Percentiles rank a stretch among this genome's conserved stretches.
These are phyloP conservation scores for Drosophila antonietae DNA, from an alignment of 2,888 invertebrate genomes.

Conservation along the genomic window DNA sequence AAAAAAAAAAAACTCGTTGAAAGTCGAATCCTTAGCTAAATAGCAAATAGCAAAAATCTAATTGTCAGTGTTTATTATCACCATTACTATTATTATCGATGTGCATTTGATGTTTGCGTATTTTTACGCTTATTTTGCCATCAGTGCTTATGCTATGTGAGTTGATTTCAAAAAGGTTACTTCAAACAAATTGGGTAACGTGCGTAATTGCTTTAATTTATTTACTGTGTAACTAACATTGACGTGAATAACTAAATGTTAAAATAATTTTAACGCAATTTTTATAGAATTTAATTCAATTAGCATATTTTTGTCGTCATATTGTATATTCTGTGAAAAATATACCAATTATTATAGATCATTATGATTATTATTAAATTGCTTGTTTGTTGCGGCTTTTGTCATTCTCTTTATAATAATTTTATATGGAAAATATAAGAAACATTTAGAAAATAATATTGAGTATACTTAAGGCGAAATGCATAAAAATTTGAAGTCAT, in stretches of 20 bases:
- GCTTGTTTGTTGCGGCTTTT: conserved; percentile 85
- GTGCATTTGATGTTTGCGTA: conserved; percentile 68
- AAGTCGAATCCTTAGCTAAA: conserved; percentile 66
- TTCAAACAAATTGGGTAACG: conserved; percentile 4
- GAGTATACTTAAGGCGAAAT: conserved; percentile 29
- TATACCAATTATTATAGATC: conserved; percentile 54
- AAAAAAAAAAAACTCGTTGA: conserved; percentile 26
- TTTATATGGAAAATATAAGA: conserved; percentile 55
- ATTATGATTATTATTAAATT: conserved; percentile 63
- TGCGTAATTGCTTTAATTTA: conserved; percentile 43
- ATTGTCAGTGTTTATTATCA: conserved; percentile 74
- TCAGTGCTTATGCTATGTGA: conserved; percentile 31
- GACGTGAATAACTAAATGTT: conserved; percentile 17
- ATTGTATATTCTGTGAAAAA: conserved; percentile 53
- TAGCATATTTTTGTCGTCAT: conserved; percentile 65
- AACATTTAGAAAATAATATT: conserved; percentile 56
- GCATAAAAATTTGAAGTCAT: conserved; percentile 32
- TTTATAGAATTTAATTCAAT: conserved; percentile 74
- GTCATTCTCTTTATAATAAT: conserved; percentile 74
- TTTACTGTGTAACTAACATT: conserved; percentile 19
- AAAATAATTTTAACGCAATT: conserved; percentile 43
- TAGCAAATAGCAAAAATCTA: conserved; percentile 66
- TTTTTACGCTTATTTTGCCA: conserved; percentile 46
- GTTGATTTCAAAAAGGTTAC: conserved; percentile 27
- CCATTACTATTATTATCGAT: conserved; percentile 69